Conservation (phyloP, 2,888 invertebrate species). For the Aricia artaxerxes region DNA sequence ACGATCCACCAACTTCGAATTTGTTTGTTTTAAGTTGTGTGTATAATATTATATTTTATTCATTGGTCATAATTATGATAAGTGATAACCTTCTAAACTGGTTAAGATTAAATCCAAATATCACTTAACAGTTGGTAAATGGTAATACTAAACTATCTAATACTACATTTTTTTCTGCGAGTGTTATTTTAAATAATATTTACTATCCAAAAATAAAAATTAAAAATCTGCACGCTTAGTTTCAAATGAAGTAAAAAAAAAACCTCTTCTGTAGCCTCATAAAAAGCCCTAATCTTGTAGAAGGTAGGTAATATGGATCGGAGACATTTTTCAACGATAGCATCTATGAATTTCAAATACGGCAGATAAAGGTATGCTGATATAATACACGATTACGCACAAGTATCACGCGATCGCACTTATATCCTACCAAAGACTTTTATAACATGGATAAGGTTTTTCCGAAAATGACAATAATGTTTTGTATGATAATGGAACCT, state of each 20-base stretch:
- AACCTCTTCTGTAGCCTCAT: background rate
- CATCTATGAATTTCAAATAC: constrained; percentile 74
- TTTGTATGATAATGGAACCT: background rate
- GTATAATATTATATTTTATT: too few relatives aligned
- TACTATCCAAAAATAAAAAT: too few relatives aligned
- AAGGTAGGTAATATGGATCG: constrained; percentile 60
- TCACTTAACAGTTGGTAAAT: too few relatives aligned
- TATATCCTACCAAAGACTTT: constrained; percentile 1
- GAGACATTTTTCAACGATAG: constrained; percentile 68
- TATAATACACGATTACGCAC: constrained; percentile 76
- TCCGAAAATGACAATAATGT: background rate
- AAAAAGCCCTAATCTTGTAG: constrained; percentile 15
- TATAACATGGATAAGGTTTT: background rate
- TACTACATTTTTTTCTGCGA: too few relatives aligned
- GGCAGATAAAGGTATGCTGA: constrained; percentile 69
- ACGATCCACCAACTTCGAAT: too few relatives aligned
- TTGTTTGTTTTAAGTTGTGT: too few relatives aligned
- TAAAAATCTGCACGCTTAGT: too few relatives aligned
- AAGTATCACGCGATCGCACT: constrained; percentile 67
- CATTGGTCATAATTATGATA: too few relatives aligned
- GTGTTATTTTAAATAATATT: too few relatives aligned
- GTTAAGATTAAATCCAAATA: too few relatives aligned
- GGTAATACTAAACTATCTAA: too few relatives aligned
- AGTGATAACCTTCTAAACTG: too few relatives aligned
- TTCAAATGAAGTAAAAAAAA: background rate